phyloP scores from a whole-genome alignment of 2,888 invertebrate species.

The Endotricha flammealis region DNA sequence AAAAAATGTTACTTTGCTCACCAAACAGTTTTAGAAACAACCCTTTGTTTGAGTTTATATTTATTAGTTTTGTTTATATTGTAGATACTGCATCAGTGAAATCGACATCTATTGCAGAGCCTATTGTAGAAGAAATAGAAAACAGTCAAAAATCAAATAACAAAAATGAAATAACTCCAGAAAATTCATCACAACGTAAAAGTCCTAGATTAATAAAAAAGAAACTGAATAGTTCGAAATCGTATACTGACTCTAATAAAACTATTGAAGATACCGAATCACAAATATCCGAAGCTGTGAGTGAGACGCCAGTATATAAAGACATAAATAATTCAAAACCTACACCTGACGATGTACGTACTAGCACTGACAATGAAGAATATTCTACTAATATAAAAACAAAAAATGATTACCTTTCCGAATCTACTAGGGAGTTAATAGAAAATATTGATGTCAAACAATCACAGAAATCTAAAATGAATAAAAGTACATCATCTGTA shows the following conservation, averaged over 20 bases:
- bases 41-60: too few relatives aligned
- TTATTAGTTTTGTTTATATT: too few relatives aligned
- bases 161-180: slow-evolving; percentile 18
- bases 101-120: slow-evolving; percentile 28
- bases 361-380: neutral
- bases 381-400: slow-evolving; percentile 7
- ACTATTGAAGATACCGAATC: slow-evolving; percentile 12
- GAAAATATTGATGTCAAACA: slow-evolving; percentile 30
- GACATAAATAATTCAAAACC: neutral
- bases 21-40: too few relatives aligned
- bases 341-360: too few relatives aligned
- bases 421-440: slow-evolving; percentile 34
- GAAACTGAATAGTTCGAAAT: slow-evolving; percentile 24
- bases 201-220: slow-evolving; percentile 36
- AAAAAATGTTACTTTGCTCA: slow-evolving; percentile 25
- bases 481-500: slow-evolving; percentile 44
- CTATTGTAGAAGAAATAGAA: slow-evolving; percentile 51
- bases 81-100: too few relatives aligned
- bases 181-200: slow-evolving; percentile 22
- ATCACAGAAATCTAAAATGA: slow-evolving; percentile 26
- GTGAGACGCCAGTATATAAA: neutral
- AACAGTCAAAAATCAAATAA: slow-evolving; percentile 23
- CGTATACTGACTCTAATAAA: slow-evolving; percentile 19
- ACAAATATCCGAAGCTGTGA: neutral
- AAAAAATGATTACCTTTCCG: slow-evolving; percentile 27